Evolutionary conservation across 2,113 vertebrate species (phyloP), one percentile per base, ranked within the genome.

Genomic region (Willisornis vidua): DNA sequence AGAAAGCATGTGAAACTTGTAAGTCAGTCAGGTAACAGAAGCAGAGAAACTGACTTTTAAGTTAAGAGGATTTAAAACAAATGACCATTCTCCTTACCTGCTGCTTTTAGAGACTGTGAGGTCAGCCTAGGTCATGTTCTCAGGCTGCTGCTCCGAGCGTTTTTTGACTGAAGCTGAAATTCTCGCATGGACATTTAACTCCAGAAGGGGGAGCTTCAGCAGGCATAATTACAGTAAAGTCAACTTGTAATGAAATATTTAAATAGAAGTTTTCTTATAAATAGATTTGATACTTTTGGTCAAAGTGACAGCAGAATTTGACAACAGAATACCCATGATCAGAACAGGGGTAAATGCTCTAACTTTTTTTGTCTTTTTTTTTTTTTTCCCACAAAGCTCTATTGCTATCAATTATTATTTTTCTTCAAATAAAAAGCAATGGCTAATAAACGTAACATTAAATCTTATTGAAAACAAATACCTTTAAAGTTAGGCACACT

Each of bases 181-280:
- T 91, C 71, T 59, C 1, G 35, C 85, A 92, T 25, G n/a, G 48
- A 68, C 35, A 29, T 35, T 70, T 70, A 46, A 22, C 59, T 95
- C 94, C 96, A 92, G 95, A 93, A 97, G 95, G 63, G 92, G 94
- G 95, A 97, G 96, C 92, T 94, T 86, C 80, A 94, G 85, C 63
- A 74, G 82, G 25, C 67, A 41, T 39, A 71, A 49, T 79, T 41
- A 46, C 75, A 43, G 37, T 29, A 25, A 87, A 79, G 59, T 48
- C 59, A 29, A 19, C 66, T 80, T 92, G 8, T 23, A 90, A 51
- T 35, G 63, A 76, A 88, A 80, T 83, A 73, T 70, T 93, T 61
- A 70, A 83, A 39, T 19, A 70, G 23, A 14, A 73, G 7, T 13
- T 83, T 25, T 85, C 22, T 80, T 37, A 28, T 31, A 68, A 82